A percentile compares a stretch with the other conserved stretches of the same genome.
phyloP scores from a whole-genome alignment of 2,888 invertebrate genomes.

The Conchocele bisecta region DNA sequence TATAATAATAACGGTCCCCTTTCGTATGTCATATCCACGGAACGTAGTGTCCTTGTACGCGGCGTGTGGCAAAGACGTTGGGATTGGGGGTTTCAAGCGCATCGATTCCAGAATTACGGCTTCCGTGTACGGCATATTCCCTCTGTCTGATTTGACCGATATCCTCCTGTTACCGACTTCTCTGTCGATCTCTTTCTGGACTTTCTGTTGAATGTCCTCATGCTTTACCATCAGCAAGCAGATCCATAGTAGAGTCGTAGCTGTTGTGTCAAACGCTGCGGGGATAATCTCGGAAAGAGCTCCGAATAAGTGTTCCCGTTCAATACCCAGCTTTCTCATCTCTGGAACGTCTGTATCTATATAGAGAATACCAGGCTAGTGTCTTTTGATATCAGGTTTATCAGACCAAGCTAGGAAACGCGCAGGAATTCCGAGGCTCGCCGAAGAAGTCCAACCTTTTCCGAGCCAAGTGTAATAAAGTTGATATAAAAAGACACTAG shows the following conservation, averaged over 20 bases:
- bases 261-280: neutral
- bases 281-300: neutral
- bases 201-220: neutral
- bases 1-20: neutral
- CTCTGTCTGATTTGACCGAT: neutral
- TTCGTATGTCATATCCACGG: neutral
- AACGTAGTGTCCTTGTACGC: neutral
- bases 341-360: no score
- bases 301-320: neutral
- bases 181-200: neutral
- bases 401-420: no score
- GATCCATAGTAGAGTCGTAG: neutral
- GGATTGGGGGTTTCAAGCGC: neutral
- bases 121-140: neutral
- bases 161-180: neutral
- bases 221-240: neutral
- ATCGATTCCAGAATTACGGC: constrained; percentile 6
- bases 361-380: no score
- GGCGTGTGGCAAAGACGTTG: neutral
- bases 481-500: no score
- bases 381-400: no score
- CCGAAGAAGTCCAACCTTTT: no score
- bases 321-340: neutral
- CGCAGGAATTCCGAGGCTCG: no score
- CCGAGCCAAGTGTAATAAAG: no score